phyloP scores from a whole-genome alignment of 2,888 invertebrate species.

The Trichopoda pennipes region DNA sequence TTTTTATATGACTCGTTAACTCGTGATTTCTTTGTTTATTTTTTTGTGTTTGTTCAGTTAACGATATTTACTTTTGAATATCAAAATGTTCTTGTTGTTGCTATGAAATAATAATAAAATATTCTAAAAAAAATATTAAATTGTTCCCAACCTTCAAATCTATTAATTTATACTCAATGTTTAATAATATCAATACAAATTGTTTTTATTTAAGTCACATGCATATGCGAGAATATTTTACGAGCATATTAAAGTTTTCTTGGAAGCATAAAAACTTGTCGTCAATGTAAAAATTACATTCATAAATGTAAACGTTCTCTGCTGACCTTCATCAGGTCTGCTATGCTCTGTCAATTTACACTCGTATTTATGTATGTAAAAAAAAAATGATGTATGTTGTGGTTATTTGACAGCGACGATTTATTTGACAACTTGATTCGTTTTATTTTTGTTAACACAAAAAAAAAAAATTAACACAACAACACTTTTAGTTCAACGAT shows the following conservation, averaged over 20 bases:
- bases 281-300: constrained; percentile 5
- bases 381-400: neutral
- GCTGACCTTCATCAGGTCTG: constrained; percentile 33
- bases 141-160: constrained; percentile 31
- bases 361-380: too few relatives aligned
- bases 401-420: neutral
- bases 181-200: constrained; percentile 36
- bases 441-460: constrained; percentile 10
- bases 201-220: constrained; percentile 27
- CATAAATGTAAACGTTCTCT: constrained; percentile 1
- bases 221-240: constrained; percentile 36
- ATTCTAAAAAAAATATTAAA: constrained; percentile 4
- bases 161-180: constrained; percentile 8
- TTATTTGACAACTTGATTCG: constrained; percentile 4
- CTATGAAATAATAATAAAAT: constrained; percentile 1
- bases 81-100: neutral
- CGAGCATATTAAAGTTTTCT: constrained; percentile 26
- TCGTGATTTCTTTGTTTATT: neutral
- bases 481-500: neutral
- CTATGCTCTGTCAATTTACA: neutral
- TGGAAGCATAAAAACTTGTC: constrained; percentile 20
- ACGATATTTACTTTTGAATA: neutral
- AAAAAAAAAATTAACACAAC: neutral
- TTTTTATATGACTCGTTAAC: neutral
- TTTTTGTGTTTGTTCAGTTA: neutral